A percentile compares a stretch with the other conserved stretches of the same genome.
Evolutionary conservation across 2,888 invertebrate genomes (phyloP).

Genomic region (Oligia fasciuncula): DNA sequence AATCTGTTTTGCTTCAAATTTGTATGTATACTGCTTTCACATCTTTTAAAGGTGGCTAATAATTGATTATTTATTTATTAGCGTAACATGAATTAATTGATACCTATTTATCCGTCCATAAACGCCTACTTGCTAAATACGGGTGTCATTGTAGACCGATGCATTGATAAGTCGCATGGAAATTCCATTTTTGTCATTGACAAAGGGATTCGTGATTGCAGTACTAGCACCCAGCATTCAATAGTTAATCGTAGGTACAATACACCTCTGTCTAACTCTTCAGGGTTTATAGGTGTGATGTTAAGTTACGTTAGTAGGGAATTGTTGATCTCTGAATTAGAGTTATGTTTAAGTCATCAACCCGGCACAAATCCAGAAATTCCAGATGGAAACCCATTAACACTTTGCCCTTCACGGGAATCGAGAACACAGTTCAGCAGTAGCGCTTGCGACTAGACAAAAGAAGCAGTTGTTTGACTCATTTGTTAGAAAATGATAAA

Average conservation of each 20-base stretch:
- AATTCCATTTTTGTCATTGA: neutral
- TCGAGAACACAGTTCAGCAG: too few species aligned
- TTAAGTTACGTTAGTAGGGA: neutral
- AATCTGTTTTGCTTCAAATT: slow-evolving; percentile 50
- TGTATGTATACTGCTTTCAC: slow-evolving; percentile 62
- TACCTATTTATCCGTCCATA: neutral
- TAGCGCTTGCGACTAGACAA: neutral
- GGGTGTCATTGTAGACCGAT: neutral
- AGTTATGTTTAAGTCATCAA: neutral
- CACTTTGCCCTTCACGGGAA: too few species aligned
- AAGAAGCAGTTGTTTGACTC: neutral
- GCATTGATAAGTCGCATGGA: neutral
- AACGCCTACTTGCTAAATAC: neutral
- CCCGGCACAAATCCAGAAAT: neutral
- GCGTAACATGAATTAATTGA: slow-evolving; percentile 26
- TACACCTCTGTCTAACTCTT: too few species aligned
- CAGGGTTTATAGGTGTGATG: neutral
- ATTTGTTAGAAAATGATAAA: neutral
- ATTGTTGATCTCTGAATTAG: neutral
- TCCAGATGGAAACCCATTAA: neutral
- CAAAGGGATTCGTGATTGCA: neutral
- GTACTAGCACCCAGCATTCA: neutral
- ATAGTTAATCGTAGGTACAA: neutral
- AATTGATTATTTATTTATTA: slow-evolving; percentile 30
- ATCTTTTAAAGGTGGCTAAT: slow-evolving; percentile 40